Percentiles rank a stretch among this genome's conserved stretches.
Conservation (phyloP, 2,113 vertebrate genomes). For the Anhinga anhinga region DNA sequence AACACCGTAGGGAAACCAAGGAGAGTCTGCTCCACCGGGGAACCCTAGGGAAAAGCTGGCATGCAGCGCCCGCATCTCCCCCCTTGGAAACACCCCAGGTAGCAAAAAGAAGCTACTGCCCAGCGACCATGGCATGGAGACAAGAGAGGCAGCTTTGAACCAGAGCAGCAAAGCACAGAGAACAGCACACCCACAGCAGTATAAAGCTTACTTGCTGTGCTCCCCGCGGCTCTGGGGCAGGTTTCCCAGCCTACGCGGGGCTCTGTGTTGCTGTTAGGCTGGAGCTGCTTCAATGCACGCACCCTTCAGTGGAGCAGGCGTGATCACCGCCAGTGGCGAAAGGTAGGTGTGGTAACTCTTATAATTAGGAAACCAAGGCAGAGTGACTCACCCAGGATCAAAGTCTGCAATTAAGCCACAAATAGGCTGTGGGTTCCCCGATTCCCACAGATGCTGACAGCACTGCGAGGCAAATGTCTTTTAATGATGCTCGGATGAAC, state of each 20-base stretch:
- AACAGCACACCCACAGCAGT: not conserved
- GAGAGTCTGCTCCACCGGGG: not conserved
- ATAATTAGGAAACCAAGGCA: not conserved
- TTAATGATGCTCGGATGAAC: too few species aligned
- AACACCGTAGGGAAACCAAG: not conserved
- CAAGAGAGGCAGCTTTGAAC: accelerated
- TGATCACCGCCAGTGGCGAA: accelerated
- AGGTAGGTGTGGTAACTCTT: not conserved
- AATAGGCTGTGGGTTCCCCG: not conserved
- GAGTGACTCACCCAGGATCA: not conserved
- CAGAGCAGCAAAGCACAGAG: not conserved
- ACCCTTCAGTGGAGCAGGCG: not conserved
- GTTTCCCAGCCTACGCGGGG: not conserved
- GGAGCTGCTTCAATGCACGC: not conserved
- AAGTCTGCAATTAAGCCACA: not conserved
- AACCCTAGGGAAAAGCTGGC: not conserved
- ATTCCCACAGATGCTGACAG: not conserved
- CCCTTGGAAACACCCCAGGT: too few species aligned
- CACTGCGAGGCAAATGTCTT: not conserved
- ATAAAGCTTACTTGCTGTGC: accelerated
- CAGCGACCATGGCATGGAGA: accelerated
- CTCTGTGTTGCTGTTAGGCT: not conserved
- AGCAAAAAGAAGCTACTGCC: not conserved
- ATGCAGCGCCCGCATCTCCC: not conserved
- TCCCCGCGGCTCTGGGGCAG: not conserved